Evolutionary conservation across 2,113 vertebrate genomes (phyloP).

Genomic region (Zosterops pallidus): DNA sequence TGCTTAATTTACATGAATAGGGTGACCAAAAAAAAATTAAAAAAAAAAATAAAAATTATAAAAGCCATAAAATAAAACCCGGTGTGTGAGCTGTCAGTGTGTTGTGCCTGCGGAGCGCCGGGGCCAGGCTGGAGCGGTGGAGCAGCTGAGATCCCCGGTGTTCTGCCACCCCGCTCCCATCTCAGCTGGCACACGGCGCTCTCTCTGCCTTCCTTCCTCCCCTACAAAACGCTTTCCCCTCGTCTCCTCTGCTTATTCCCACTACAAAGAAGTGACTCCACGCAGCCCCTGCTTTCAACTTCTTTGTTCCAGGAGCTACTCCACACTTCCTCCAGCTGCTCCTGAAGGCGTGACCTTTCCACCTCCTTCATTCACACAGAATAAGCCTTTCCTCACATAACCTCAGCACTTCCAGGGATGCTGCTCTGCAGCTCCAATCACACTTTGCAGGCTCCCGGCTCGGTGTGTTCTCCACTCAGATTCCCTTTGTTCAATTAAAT

Average conservation of each 20-base stretch:
- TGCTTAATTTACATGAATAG: conserved; percentile 53
- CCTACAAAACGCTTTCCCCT: background rate
- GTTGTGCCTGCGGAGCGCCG: conserved; percentile 2
- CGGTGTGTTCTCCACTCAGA: background rate
- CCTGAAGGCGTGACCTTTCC: background rate
- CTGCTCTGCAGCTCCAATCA: background rate
- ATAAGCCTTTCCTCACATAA: background rate
- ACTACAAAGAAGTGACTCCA: background rate
- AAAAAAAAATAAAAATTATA: background rate
- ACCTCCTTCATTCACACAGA: background rate
- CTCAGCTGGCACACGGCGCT: background rate
- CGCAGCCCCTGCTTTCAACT: background rate
- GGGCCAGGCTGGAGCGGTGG: background rate
- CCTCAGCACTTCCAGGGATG: background rate
- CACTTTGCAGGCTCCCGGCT: background rate
- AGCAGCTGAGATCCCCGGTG: background rate
- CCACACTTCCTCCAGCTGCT: conserved; percentile 32
- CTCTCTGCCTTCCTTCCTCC: background rate
- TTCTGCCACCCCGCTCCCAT: background rate
- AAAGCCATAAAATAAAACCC: background rate
- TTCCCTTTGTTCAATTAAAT: background rate
- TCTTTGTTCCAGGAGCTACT: conserved; percentile 44
- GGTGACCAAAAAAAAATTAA: background rate
- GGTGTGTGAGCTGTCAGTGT: conserved; percentile 23
- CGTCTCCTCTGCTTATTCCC: background rate